phyloP scores from a whole-genome alignment of 2,113 vertebrate species.

The Ginglymostoma cirratum region DNA sequence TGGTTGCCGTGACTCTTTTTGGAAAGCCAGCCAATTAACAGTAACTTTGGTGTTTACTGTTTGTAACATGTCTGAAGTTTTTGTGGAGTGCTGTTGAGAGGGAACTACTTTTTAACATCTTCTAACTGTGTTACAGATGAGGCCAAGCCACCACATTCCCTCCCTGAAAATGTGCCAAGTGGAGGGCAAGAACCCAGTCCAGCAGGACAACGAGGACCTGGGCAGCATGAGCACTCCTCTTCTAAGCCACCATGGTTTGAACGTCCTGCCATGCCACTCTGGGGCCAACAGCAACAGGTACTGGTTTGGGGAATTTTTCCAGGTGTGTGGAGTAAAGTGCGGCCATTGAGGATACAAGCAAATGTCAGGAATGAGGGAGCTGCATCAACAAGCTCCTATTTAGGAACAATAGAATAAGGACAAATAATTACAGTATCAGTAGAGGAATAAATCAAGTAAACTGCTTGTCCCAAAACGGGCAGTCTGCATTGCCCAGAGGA shows the following conservation, averaged over 20 bases:
- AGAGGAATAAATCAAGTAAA: neutral
- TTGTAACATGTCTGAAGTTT: neutral
- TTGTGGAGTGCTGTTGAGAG: neutral
- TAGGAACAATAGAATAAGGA: neutral
- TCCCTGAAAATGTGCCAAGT: conserved; percentile 58
- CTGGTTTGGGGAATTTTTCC: conserved; percentile 43
- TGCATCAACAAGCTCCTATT: neutral
- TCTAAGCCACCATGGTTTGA: conserved; percentile 88
- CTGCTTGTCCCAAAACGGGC: neutral
- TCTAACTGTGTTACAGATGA: conserved; percentile 57
- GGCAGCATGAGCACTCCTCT: conserved; percentile 68
- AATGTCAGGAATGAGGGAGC: neutral
- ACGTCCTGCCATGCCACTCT: conserved; percentile 74
- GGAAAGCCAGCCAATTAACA: neutral
- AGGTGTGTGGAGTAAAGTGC: conserved; percentile 34
- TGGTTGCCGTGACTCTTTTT: neutral
- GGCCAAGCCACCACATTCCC: conserved; percentile 73
- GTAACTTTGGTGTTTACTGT: neutral
- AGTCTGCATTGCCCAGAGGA: no score
- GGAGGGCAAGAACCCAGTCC: conserved; percentile 60
- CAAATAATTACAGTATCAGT: neutral
- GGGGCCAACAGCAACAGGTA: conserved; percentile 72
- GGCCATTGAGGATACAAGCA: neutral
- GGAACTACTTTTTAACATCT: neutral
- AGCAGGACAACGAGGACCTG: conserved; percentile 60